phyloP scores from a whole-genome alignment of 2,888 invertebrate species.

The Cyclophora albipunctata region DNA sequence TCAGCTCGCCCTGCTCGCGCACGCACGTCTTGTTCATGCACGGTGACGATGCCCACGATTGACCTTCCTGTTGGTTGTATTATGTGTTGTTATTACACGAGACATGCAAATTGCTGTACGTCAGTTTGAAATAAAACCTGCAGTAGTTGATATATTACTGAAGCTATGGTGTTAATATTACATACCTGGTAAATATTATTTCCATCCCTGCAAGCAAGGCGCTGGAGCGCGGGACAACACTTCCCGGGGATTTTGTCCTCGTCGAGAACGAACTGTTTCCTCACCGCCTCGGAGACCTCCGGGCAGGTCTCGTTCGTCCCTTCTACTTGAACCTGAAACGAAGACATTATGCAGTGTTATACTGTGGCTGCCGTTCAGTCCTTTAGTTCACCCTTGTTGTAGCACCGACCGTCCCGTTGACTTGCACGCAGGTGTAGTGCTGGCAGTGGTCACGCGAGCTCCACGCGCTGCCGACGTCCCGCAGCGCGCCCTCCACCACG shows the following conservation, averaged over 20 bases:
- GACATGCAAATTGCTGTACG: no score
- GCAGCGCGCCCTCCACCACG: conserved; percentile 63
- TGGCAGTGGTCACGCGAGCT: conserved; percentile 77
- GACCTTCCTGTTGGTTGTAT: conserved; percentile 44
- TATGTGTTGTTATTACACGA: no score
- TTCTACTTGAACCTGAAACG: conserved; percentile 72
- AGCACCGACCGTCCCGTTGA: conserved; percentile 65
- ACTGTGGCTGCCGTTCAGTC: not conserved
- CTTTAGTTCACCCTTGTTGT: not conserved
- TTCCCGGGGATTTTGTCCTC: conserved; percentile 56
- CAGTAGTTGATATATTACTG: no score
- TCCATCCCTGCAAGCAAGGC: conserved; percentile 73
- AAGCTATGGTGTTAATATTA: no score
- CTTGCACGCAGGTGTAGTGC: conserved; percentile 73
- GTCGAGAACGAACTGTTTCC: conserved; percentile 68
- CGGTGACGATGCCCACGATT: conserved; percentile 66
- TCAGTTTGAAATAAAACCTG: no score
- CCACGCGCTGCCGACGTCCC: conserved; percentile 74
- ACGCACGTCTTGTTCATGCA: conserved; percentile 73
- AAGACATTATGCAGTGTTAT: not conserved
- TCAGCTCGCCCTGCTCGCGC: conserved; percentile 46
- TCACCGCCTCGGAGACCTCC: conserved; percentile 49
- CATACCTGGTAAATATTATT: conserved; percentile 62
- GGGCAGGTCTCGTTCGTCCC: conserved; percentile 70
- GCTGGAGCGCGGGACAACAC: conserved; percentile 74